These are phyloP conservation scores for Perca flavescens DNA, from an alignment of 2,113 vertebrate species.

Conservation along the genomic window DNA sequence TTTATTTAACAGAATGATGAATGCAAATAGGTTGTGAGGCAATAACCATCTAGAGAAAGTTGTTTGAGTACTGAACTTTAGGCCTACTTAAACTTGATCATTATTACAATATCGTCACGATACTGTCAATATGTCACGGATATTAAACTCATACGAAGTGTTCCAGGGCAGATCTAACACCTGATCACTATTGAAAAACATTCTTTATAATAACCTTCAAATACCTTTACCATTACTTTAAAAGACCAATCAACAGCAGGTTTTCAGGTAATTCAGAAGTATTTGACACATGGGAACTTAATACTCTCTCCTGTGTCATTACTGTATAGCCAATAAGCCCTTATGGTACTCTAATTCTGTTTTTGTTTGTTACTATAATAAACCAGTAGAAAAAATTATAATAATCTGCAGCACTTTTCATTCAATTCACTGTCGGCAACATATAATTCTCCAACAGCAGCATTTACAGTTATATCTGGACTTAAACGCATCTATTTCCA, in stretches of 20 bases:
- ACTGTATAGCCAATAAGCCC: not conserved
- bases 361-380: not conserved
- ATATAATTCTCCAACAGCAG: not conserved
- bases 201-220: not conserved
- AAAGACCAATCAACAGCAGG: not conserved
- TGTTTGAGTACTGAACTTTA: not conserved
- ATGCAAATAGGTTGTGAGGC: not conserved
- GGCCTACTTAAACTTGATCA: not conserved
- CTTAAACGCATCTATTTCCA: not conserved
- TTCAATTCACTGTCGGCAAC: not conserved
- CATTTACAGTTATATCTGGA: not conserved
- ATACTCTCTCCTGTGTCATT: not conserved
- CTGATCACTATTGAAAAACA: not conserved
- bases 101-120: not conserved
- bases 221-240: not conserved
- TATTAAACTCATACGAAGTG: conserved; percentile 4
- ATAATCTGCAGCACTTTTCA: not conserved
- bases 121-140: not conserved
- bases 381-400: not conserved
- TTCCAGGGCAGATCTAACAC: not conserved
- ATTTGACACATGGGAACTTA: not conserved
- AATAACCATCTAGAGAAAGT: not conserved
- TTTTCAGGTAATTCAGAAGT: not conserved
- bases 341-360: not conserved
- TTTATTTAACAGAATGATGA: not conserved